These are phyloP conservation scores for Maniola jurtina DNA, from an alignment of 1,140 invertebrate genomes.

Conservation along the genomic window DNA sequence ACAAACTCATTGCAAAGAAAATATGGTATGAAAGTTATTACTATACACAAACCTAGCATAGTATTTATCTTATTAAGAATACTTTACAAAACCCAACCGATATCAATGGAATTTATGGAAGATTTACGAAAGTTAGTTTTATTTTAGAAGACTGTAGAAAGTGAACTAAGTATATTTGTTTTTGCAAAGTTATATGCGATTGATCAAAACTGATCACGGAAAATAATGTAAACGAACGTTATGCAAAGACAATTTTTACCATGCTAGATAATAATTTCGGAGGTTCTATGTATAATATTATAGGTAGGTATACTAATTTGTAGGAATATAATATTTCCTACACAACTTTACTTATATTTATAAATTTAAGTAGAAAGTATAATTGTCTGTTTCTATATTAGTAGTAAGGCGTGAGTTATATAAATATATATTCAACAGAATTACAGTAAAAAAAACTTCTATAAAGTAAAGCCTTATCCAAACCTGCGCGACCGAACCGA, in stretches of 20 bases:
- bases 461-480: no score
- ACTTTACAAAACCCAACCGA: background rate
- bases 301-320: background rate
- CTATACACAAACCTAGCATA: background rate
- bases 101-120: background rate
- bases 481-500: no score
- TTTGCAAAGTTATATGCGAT: background rate
- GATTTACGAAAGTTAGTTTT: background rate
- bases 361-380: slow-evolving; percentile 3
- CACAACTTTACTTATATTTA: slow-evolving; percentile 7
- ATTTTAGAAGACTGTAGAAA: background rate
- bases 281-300: no score
- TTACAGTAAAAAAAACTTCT: background rate
- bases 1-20: no score
- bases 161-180: background rate
- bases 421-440: background rate
- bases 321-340: slow-evolving; percentile 24
- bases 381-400: background rate
- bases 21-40: no score
- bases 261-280: no score
- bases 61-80: background rate
- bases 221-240: no score
- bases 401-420: background rate
- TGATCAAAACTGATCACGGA: no score
- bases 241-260: no score